phyloP scores from a whole-genome alignment of 2,888 invertebrate species.

The Helobdella robusta region DNA sequence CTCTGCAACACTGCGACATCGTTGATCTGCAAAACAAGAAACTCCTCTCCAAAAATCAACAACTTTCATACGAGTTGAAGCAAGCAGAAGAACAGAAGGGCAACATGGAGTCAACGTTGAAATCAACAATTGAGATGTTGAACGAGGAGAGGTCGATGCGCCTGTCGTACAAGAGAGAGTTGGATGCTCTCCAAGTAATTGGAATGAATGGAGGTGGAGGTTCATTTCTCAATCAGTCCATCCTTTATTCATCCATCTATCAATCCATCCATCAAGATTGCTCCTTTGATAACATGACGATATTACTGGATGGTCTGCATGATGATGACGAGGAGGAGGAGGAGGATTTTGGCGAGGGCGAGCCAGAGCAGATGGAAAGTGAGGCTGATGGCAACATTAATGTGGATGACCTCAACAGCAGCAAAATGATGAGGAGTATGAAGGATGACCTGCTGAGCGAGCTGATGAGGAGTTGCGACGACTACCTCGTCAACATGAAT shows the following conservation, averaged over 20 bases:
- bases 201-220: not conserved
- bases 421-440: not conserved
- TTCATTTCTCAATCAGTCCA: not conserved
- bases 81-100: not conserved
- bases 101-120: not conserved
- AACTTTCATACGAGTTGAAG: not conserved
- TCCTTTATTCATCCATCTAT: too few species aligned
- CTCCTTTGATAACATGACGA: conserved; percentile 18
- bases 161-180: not conserved
- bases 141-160: conserved; percentile 6
- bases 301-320: conserved; percentile 2
- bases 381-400: not conserved
- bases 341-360: not conserved
- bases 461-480: conserved; percentile 18
- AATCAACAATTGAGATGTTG: conserved; percentile 10
- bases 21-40: not conserved
- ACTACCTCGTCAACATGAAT: not conserved
- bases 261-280: not conserved
- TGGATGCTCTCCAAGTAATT: too few species aligned
- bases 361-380: not conserved
- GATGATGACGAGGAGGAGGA: conserved; percentile 11
- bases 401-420: not conserved
- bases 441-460: conserved; percentile 18
- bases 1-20: conserved; percentile 2
- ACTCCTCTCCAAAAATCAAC: not conserved